These are phyloP conservation scores for Echinops telfairi DNA, from an alignment of 2,113 vertebrate genomes.

Conservation along the genomic window DNA sequence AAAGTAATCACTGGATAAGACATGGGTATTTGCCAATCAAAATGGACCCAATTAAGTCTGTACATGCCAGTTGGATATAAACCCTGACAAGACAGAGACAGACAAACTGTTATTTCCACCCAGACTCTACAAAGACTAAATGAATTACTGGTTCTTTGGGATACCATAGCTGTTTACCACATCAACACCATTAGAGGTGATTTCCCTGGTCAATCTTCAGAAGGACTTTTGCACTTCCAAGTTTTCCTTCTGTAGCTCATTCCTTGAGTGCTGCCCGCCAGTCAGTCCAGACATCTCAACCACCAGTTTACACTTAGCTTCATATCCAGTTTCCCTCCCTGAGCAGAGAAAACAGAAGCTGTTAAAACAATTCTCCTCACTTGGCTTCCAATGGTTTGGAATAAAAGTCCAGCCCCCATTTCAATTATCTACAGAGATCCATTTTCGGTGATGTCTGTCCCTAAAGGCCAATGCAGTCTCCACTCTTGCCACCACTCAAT, in stretches of 20 bases:
- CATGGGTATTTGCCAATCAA: background rate
- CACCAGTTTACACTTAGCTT: background rate
- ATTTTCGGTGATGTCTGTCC: background rate
- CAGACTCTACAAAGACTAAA: background rate
- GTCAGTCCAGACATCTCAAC: background rate
- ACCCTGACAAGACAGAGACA: background rate
- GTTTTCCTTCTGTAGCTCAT: background rate
- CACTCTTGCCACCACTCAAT: background rate
- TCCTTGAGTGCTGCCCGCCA: background rate
- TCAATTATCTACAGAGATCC: background rate
- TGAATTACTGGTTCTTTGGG: background rate
- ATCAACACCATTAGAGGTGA: background rate
- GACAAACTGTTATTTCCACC: background rate
- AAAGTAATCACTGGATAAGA: background rate
- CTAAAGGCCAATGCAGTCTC: background rate
- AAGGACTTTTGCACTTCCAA: background rate
- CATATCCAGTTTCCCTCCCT: background rate
- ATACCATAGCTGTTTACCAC: rapidly evolving
- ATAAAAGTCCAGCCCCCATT: background rate
- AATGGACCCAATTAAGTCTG: background rate
- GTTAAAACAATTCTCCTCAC: constrained; percentile 41
- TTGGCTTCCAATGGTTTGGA: background rate
- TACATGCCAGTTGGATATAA: rapidly evolving
- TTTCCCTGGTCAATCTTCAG: background rate
- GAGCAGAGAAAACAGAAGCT: background rate